Percentiles rank a stretch among this genome's conserved stretches.
Conservation (phyloP, 1,140 invertebrate genomes). For the Ips nitidus region DNA sequence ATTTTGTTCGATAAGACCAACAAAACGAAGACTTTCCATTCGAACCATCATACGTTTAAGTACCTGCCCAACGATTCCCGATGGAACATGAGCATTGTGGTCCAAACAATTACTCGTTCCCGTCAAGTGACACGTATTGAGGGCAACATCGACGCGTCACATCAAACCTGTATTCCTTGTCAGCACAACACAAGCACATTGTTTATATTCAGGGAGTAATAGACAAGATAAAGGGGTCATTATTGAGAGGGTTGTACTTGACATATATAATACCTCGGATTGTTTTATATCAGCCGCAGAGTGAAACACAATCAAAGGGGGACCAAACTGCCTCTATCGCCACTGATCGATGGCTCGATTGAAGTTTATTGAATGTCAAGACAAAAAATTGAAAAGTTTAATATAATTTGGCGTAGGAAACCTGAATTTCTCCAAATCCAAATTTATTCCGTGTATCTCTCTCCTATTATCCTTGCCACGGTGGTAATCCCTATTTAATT, state of each 20-base stretch:
- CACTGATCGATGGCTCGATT: constrained; percentile 15
- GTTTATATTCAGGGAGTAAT: constrained; percentile 32
- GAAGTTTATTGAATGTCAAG: background rate
- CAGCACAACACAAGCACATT: constrained; percentile 30
- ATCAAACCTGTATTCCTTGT: constrained; percentile 33
- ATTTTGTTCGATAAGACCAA: too few species aligned
- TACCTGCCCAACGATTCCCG: too few species aligned
- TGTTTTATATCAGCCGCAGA: constrained; percentile 27
- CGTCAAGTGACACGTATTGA: constrained; percentile 30
- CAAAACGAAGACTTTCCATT: too few species aligned
- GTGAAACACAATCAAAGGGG: constrained; percentile 29
- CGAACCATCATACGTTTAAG: too few species aligned
- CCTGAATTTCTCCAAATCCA: constrained; percentile 8
- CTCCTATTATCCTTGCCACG: constrained; percentile 11
- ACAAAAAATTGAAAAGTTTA: background rate
- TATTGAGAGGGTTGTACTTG: constrained; percentile 36
- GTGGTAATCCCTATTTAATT: constrained; percentile 52
- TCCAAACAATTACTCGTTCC: constrained; percentile 26
- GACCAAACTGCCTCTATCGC: background rate
- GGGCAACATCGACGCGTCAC: constrained; percentile 29
- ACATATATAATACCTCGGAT: constrained; percentile 34
- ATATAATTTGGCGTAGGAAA: too few species aligned
- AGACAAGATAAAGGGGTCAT: constrained; percentile 35
- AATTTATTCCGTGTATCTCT: constrained; percentile 18
- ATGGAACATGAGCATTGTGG: background rate